Conservation (phyloP, 1,140 invertebrate species). For the Phenacoccus solenopsis region DNA sequence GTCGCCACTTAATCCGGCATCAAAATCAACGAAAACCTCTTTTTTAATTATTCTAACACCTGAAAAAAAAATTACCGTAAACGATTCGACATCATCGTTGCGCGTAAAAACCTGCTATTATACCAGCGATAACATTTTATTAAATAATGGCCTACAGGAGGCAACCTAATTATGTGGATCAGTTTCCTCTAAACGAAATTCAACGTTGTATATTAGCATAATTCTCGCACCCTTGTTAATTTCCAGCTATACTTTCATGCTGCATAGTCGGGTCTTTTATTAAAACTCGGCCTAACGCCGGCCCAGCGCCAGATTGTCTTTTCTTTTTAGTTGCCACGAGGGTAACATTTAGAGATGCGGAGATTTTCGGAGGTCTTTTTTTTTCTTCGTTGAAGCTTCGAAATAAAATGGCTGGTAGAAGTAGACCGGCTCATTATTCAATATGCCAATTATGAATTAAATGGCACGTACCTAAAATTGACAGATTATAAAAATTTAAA, state of each 20-base stretch:
- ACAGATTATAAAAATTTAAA: no score
- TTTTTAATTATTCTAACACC: neutral
- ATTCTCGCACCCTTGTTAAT: constrained; percentile 1
- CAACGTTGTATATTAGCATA: constrained; percentile 2
- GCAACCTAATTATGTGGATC: constrained; percentile 1
- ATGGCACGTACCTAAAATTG: no score
- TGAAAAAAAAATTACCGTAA: neutral
- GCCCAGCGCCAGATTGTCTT: neutral
- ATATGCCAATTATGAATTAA: no score
- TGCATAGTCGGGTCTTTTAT: neutral
- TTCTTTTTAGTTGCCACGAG: no score
- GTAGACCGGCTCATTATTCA: no score
- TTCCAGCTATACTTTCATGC: neutral
- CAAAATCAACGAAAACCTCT: no score
- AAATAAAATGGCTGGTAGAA: no score
- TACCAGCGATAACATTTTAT: neutral
- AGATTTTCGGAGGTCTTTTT: no score
- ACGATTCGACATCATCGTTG: neutral
- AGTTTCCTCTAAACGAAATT: neutral
- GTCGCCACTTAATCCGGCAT: no score
- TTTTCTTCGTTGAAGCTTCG: no score
- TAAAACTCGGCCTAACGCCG: neutral
- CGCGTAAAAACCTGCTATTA: neutral
- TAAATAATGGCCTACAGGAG: constrained; percentile 1
- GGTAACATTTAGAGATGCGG: no score